These are phyloP conservation scores for Elephantulus edwardii DNA, from an alignment of 2,113 vertebrate species.

Conservation along the genomic window DNA sequence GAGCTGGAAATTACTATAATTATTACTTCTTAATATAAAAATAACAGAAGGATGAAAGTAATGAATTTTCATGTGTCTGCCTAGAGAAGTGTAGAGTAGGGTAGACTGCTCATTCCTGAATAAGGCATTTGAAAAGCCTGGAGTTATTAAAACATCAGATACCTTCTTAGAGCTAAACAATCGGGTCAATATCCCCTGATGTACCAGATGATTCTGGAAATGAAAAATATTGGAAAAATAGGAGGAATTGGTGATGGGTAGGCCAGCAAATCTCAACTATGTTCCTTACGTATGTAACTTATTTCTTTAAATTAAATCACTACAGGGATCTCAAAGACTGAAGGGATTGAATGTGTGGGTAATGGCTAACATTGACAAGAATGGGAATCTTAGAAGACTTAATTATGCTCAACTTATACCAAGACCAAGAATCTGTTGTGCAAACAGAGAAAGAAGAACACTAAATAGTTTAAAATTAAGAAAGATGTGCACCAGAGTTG, in stretches of 20 bases:
- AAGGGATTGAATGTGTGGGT: no score
- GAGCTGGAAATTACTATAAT: neutral
- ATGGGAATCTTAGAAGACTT: no score
- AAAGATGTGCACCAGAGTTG: no score
- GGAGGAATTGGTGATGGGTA: neutral
- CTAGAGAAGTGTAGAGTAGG: neutral
- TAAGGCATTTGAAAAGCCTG: neutral
- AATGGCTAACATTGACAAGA: no score
- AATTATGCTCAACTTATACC: no score
- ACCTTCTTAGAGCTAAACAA: neutral
- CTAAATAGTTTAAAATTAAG: no score
- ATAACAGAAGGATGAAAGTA: neutral
- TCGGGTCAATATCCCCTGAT: neutral
- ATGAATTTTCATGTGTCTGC: neutral
- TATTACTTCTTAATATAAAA: neutral
- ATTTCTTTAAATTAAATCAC: constrained; percentile 8
- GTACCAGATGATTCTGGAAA: neutral
- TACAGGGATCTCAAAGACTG: no score
- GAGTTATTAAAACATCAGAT: neutral
- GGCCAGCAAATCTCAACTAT: neutral
- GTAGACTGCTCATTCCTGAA: neutral
- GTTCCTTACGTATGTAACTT: neutral
- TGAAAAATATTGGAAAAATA: neutral
- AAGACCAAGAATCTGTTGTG: no score
- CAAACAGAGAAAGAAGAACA: no score